Percentiles rank a stretch among this genome's conserved stretches.
Conservation (phyloP, 2,888 invertebrate species). For the Dynastes grantii region DNA sequence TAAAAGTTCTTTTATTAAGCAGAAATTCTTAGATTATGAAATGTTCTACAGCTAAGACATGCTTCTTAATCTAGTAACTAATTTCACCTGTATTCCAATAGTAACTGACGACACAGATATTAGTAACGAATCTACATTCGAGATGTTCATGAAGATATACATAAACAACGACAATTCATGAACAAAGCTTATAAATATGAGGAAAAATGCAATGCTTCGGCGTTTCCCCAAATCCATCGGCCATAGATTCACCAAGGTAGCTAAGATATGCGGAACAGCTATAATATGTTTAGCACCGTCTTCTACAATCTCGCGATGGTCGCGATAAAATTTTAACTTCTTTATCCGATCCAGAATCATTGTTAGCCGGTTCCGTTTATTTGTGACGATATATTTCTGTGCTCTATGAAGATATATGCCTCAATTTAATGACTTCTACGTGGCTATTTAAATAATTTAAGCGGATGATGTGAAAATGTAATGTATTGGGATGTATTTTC, state of each 20-base stretch:
- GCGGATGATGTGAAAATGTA: too few relatives aligned
- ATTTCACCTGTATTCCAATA: conserved; percentile 40
- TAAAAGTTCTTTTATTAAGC: too few relatives aligned
- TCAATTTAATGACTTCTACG: too few relatives aligned
- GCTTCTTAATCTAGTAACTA: not conserved
- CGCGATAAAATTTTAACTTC: not conserved
- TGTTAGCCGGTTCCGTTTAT: not conserved
- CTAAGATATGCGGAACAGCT: conserved; percentile 16
- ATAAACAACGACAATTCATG: conserved; percentile 25
- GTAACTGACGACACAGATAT: conserved; percentile 20
- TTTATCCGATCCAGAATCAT: not conserved
- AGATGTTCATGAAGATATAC: not conserved
- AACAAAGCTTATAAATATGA: conserved; percentile 9
- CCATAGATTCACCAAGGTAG: conserved; percentile 15
- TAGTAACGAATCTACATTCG: conserved; percentile 10
- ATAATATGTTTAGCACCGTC: conserved; percentile 39
- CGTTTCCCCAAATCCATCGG: not conserved
- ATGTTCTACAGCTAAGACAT: too few relatives aligned
- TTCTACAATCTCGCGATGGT: not conserved
- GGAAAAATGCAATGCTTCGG: not conserved
- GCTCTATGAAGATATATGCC: too few relatives aligned
- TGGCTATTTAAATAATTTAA: too few relatives aligned
- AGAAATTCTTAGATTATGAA: too few relatives aligned
- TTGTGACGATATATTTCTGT: too few relatives aligned
- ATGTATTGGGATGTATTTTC: too few relatives aligned